These are phyloP conservation scores for Cyanoramphus novaezelandiae DNA, from an alignment of 2,113 vertebrate species.

Conservation along the genomic window DNA sequence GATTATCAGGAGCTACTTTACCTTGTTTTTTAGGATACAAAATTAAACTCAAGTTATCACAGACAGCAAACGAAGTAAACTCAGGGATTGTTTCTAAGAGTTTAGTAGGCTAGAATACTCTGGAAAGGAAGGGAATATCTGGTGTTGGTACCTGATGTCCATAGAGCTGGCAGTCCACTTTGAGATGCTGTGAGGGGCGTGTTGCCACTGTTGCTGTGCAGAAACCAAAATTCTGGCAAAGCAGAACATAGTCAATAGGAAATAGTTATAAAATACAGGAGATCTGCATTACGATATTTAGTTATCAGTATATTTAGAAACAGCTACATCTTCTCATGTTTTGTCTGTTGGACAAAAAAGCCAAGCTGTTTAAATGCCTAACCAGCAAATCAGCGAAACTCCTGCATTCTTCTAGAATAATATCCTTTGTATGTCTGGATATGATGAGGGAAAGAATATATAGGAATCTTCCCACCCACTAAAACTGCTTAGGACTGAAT, in stretches of 20 bases:
- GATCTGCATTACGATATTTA: background rate
- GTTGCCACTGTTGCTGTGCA: conserved; percentile 47
- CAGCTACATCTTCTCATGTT: background rate
- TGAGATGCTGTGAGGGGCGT: background rate
- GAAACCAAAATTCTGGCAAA: conserved; percentile 75
- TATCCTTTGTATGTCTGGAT: background rate
- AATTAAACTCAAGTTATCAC: background rate
- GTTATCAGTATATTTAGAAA: background rate
- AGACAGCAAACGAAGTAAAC: background rate
- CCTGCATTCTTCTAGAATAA: background rate
- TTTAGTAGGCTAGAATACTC: background rate
- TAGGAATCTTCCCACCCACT: background rate
- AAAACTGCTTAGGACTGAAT: background rate
- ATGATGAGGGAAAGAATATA: background rate
- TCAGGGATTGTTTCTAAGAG: background rate
- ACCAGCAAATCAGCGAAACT: background rate
- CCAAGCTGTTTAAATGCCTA: background rate
- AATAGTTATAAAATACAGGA: background rate
- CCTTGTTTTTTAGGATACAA: background rate
- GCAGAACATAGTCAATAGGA: background rate
- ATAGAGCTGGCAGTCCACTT: conserved; percentile 61
- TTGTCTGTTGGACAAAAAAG: background rate
- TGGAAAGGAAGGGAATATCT: background rate
- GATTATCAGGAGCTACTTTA: background rate
- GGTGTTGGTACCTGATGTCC: conserved; percentile 65